Conservation (phyloP, 2,888 invertebrate genomes). For the Heliconius hortense region DNA sequence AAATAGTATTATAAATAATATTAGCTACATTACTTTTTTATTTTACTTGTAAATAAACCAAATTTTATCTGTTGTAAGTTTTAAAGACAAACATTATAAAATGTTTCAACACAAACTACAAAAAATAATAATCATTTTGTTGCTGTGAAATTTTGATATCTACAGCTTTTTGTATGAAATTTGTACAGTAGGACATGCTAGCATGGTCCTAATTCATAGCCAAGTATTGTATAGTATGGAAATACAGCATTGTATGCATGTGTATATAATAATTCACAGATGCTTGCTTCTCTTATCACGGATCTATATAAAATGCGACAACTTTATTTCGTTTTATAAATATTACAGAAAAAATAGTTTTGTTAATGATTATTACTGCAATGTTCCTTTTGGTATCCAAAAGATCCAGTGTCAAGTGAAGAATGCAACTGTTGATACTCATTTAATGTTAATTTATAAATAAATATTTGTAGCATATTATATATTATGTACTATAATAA, state of each 20-base stretch:
- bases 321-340: background rate
- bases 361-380: background rate
- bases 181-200: slow-evolving; percentile 24
- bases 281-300: slow-evolving; percentile 8
- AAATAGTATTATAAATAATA: slow-evolving; percentile 3
- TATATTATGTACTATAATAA: slow-evolving; percentile 18
- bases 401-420: slow-evolving; percentile 12
- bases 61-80: background rate
- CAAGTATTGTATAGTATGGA: slow-evolving; percentile 15
- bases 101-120: background rate
- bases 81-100: background rate
- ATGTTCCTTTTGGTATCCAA: background rate
- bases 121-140: background rate
- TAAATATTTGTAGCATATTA: slow-evolving; percentile 11
- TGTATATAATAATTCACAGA: slow-evolving; percentile 29
- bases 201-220: slow-evolving; percentile 21
- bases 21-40: slow-evolving; percentile 1
- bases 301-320: background rate
- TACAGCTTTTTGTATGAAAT: background rate
- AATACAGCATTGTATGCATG: slow-evolving; percentile 25
- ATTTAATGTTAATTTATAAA: slow-evolving; percentile 14
- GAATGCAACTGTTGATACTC: slow-evolving; percentile 14
- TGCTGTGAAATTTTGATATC: background rate
- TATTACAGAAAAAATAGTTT: background rate
- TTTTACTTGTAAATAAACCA: slow-evolving; percentile 7